Evolutionary conservation across 2,888 invertebrate species (phyloP).

Genomic region (Thereva nobilitata): DNA sequence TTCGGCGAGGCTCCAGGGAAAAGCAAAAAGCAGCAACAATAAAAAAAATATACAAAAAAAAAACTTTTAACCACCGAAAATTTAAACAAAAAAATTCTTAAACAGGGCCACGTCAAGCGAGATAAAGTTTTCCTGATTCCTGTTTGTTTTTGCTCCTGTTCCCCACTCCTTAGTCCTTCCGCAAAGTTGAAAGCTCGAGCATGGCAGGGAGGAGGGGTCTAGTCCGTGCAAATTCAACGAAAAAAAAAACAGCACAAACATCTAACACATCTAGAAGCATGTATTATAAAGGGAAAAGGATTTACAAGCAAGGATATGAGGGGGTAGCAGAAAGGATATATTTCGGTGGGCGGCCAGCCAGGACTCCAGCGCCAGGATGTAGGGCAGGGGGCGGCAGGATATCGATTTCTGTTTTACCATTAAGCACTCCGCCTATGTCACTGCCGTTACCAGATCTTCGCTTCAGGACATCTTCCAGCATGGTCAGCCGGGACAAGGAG

Average conservation of each 20-base stretch:
- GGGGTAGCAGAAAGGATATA: no score
- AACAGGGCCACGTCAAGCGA: background rate
- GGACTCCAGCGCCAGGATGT: no score
- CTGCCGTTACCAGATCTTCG: constrained; percentile 59
- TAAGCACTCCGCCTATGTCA: constrained; percentile 52
- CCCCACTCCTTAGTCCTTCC: background rate
- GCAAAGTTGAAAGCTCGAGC: background rate
- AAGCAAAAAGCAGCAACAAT: background rate
- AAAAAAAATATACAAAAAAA: constrained; percentile 2
- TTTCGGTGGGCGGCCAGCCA: no score
- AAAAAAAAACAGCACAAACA: background rate
- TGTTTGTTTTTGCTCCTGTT: background rate
- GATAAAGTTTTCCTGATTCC: background rate
- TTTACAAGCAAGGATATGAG: no score
- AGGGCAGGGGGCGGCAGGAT: no score
- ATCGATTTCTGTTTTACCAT: constrained; percentile 49
- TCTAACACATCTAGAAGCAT: no score
- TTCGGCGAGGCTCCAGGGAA: background rate
- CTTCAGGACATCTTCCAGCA: constrained; percentile 61
- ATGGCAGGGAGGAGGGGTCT: background rate
- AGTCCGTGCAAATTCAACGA: background rate
- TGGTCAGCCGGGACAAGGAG: constrained; percentile 67
- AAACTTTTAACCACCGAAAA: background rate
- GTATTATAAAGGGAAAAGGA: no score
- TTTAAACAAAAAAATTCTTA: constrained; percentile 8